Percentiles rank a stretch among this genome's conserved stretches.
phyloP scores from a whole-genome alignment of 2,113 vertebrate species.

The Epinephelus fuscoguttatus region DNA sequence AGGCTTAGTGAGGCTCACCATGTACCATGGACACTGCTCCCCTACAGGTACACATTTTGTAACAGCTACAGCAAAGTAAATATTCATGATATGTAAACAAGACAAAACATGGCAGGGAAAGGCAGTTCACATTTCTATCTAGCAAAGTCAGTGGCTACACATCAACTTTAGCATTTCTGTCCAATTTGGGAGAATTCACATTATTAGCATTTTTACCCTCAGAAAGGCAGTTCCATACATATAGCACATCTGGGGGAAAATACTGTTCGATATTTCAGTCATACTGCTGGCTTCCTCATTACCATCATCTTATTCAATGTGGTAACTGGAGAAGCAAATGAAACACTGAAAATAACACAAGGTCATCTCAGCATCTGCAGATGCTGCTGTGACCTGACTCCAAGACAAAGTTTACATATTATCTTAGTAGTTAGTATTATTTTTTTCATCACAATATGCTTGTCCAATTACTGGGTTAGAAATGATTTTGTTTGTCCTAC shows the following conservation, averaged over 20 bases:
- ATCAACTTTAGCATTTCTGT: constrained; percentile 11
- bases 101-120: constrained; percentile 38
- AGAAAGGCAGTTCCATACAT: neutral
- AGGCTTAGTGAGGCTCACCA: constrained; percentile 1
- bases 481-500: neutral
- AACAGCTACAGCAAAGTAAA: constrained; percentile 51
- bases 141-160: constrained; percentile 39
- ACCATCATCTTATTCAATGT: neutral
- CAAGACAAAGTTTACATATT: neutral
- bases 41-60: constrained; percentile 18
- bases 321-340: constrained; percentile 4
- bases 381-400: neutral
- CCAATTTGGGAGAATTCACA: constrained; percentile 39
- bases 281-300: neutral
- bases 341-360: constrained; percentile 6
- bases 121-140: constrained; percentile 38
- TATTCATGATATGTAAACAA: constrained; percentile 61
- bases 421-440: neutral
- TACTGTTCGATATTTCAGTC: neutral
- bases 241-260: neutral
- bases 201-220: neutral
- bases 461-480: neutral
- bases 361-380: neutral
- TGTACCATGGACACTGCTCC: constrained; percentile 15
- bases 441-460: neutral